Base-by-base conservation (phyloP, 2,797 vertebrate genomes). In the Cossypha niveicapilla region DNA sequence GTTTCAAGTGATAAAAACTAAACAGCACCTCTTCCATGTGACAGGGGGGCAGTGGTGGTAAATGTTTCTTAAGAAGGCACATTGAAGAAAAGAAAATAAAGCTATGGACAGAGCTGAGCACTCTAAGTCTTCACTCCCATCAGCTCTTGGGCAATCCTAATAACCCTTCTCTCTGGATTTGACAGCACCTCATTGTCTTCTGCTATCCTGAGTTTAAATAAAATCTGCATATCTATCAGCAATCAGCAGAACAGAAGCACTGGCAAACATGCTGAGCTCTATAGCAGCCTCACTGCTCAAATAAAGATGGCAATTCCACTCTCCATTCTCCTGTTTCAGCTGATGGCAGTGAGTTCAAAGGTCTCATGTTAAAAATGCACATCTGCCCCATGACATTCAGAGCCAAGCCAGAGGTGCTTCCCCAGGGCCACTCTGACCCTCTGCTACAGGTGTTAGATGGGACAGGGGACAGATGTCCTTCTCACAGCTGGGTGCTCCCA, bases 121-220 rank as follows among this genome's bases (percentile, higher is more conserved):
- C 15, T 78, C 58, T 71, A 50, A 25, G 11, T 32, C 27, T 45
- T 35, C 45, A 28, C 62, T 71, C 63, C 66, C 15, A 47, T 18
- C 28, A 68, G 24, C 19, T 70, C 70, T 78, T 72, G 70, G n/a
- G 41, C 66, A 94, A 73, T 86, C 68, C 54, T 35, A 66, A 67
- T 28, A 75, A 66, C 9, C 13, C 8, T 78, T 53, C 51, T 42
- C 8, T 15, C 23, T 37, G 13, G 28, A 28, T 51, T 30, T 48
- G 25, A 44, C 25, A 72, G 58, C 25, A 72, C 23, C 51, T 66
- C 66, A 42, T 48, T 88, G 86, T 84, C 61, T 51, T 77, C 45
- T 75, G 27, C 58, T 62, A 34, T 28, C 73, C 34, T 42, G 30
- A 75, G 71, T 80, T 91, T 50, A 47, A 88, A n/a, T 37, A 24